phyloP scores from a whole-genome alignment of 1,140 invertebrate genomes.

The Homalodisca vitripennis region DNA sequence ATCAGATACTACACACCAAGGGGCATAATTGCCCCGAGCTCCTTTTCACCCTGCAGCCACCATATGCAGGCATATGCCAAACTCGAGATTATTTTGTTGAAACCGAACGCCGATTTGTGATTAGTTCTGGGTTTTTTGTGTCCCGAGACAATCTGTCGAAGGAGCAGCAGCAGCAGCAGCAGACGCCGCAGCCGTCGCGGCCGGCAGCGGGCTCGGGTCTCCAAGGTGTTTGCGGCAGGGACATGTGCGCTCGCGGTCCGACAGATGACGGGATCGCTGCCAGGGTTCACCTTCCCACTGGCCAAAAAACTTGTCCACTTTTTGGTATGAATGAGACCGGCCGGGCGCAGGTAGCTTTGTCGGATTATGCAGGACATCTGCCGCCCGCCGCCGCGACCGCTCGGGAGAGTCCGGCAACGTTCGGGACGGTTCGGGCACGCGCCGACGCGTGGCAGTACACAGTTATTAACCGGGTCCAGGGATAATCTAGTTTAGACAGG shows the following conservation, averaged over 20 bases:
- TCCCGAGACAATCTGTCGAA: too few species aligned
- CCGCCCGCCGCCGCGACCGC: slow-evolving; percentile 8
- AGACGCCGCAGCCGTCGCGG: too few species aligned
- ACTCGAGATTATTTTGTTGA: neutral
- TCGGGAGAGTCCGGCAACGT: slow-evolving; percentile 43
- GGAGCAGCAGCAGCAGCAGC: too few species aligned
- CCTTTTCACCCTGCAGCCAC: too few species aligned
- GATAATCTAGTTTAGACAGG: neutral
- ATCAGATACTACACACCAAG: too few species aligned
- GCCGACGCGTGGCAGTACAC: slow-evolving; percentile 46
- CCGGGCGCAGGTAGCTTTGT: too few species aligned
- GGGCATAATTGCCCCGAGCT: too few species aligned
- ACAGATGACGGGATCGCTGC: neutral
- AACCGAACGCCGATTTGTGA: neutral
- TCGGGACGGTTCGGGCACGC: slow-evolving; percentile 47
- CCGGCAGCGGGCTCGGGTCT: neutral
- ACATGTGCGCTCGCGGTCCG: neutral
- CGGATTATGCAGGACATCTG: too few species aligned
- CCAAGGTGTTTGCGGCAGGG: neutral
- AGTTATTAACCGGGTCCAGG: neutral
- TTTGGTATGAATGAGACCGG: neutral
- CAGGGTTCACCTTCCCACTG: too few species aligned
- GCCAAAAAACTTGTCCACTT: neutral
- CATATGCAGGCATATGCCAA: neutral
- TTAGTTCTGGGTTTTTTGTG: neutral